phyloP scores from a whole-genome alignment of 2,888 invertebrate genomes.

The Nasonia oneida region DNA sequence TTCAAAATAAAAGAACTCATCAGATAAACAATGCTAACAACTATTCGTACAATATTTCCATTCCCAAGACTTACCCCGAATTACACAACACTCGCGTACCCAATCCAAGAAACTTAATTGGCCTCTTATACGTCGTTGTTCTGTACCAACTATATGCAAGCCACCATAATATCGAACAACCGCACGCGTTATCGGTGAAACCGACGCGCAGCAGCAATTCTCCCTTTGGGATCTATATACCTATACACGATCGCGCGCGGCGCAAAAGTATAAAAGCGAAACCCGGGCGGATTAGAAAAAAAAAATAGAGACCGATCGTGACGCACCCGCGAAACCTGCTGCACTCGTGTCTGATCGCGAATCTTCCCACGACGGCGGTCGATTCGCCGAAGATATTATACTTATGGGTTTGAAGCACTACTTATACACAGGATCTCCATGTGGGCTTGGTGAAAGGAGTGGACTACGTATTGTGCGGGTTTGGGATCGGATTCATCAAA shows the following conservation, averaged over 20 bases:
- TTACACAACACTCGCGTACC: background rate
- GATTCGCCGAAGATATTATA: constrained; percentile 4
- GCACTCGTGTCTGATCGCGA: constrained; percentile 30
- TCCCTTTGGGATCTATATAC: background rate
- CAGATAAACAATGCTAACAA: background rate
- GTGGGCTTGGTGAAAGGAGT: constrained; percentile 17
- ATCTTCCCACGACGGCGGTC: constrained; percentile 31
- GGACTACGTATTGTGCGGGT: background rate
- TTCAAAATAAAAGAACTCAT: background rate
- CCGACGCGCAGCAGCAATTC: background rate
- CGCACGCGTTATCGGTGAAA: constrained; percentile 5
- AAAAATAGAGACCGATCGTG: constrained; percentile 43
- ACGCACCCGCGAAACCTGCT: constrained; percentile 1
- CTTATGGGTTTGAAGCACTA: background rate
- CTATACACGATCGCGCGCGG: too few species aligned
- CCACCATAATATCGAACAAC: background rate
- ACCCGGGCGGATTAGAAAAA: background rate
- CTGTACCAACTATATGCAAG: background rate
- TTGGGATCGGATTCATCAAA: constrained; percentile 23
- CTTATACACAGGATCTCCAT: background rate
- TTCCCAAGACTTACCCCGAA: background rate
- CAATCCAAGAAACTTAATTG: constrained; percentile 26
- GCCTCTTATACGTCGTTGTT: background rate
- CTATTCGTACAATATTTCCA: background rate
- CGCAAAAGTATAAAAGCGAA: background rate